Percentiles rank a stretch among this genome's conserved stretches.
Conservation (phyloP, 2,888 invertebrate species). For the Luperina nickerlii region DNA sequence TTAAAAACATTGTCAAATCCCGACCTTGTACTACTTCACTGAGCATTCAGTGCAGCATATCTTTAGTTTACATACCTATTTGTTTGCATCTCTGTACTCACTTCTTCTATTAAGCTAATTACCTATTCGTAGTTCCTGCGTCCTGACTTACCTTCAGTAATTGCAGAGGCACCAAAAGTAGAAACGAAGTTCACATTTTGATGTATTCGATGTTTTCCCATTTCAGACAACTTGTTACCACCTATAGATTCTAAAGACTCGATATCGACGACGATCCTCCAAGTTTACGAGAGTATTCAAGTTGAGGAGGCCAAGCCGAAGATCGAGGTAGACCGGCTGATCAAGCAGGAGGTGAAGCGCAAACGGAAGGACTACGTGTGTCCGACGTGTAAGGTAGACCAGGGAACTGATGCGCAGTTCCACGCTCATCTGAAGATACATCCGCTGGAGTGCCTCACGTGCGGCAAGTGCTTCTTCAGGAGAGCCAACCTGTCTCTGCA, state of each 20-base stretch:
- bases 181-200: neutral
- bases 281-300: constrained; percentile 77
- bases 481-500: constrained; percentile 94
- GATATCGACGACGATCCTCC: constrained; percentile 77
- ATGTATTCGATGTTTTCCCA: neutral
- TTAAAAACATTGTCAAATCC: neutral
- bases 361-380: constrained; percentile 81
- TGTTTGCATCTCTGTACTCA: neutral
- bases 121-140: neutral
- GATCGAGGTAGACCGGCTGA: constrained; percentile 80
- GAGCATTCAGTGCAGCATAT: neutral
- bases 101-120: neutral
- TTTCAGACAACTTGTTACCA: constrained; percentile 76
- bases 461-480: constrained; percentile 94
- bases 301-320: constrained; percentile 85
- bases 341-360: constrained; percentile 85
- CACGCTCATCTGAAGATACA: constrained; percentile 94
- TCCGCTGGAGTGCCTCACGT: constrained; percentile 95
- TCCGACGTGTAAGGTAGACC: constrained; percentile 90
- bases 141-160: neutral
- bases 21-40: constrained; percentile 4
- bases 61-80: neutral
- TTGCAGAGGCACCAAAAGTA: neutral
- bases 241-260: constrained; percentile 80
- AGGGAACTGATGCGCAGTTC: constrained; percentile 92